A percentile compares a stretch with the other conserved stretches of the same genome.
phyloP scores from a whole-genome alignment of 2,113 vertebrate species.

The Accipiter virgatus region DNA sequence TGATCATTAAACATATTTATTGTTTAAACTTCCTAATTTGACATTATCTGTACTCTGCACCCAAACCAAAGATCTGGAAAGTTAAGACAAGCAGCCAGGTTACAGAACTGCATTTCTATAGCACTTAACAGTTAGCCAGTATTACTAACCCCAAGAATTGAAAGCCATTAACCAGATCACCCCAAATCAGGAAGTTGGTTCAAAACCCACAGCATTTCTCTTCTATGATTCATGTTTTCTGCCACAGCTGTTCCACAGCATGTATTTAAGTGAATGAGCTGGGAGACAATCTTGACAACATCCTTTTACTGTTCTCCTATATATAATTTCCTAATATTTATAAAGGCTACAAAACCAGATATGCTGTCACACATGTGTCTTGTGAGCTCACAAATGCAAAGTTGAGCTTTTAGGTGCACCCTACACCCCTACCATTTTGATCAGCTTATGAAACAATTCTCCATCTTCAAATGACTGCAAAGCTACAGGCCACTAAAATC shows the following conservation, averaged over 20 bases:
- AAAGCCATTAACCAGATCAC: neutral
- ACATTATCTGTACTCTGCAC: neutral
- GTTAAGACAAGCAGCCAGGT: neutral
- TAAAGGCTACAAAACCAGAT: neutral
- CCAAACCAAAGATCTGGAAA: neutral
- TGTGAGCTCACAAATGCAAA: neutral
- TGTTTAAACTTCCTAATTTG: neutral
- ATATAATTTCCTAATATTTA: neutral
- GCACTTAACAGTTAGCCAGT: neutral
- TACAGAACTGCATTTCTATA: neutral
- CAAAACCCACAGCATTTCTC: neutral
- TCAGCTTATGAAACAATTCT: neutral
- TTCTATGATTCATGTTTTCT: neutral
- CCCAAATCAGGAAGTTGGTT: neutral
- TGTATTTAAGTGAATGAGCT: neutral
- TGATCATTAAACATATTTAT: neutral
- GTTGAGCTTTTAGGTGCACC: neutral
- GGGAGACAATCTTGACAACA: neutral
- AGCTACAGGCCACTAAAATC: neutral
- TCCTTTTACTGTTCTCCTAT: neutral
- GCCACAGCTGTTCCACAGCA: neutral
- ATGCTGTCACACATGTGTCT: neutral
- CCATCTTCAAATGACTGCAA: neutral
- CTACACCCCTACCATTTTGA: neutral
- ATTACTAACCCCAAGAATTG: neutral